Base-by-base conservation (phyloP, 2,888 invertebrate genomes). In the Tinea pellionella region DNA sequence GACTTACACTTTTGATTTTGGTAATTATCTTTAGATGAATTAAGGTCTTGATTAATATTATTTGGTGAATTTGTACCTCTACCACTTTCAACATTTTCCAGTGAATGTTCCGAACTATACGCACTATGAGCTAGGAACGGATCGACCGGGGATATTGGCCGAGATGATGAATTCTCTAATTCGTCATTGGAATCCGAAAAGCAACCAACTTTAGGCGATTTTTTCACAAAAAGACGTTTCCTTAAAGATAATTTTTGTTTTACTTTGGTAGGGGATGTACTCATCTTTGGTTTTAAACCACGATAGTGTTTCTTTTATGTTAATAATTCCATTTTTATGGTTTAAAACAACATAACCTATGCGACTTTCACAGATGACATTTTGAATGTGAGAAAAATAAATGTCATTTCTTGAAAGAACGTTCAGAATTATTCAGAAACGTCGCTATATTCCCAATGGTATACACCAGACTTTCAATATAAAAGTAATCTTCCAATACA, bases 171-270 rank as follows among this genome's bases (percentile, higher is more conserved):
- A 64, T 81, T 83, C 62, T 68, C 70, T 62, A 78, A 79, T 74
- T 86, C 87, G 64, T 85, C 85, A 65, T 80, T 80, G 32, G 85
- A 87, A 71, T 86, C 87, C 60, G 83, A 77, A 74, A 80, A 81
- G 72, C 88, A 88, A 62, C 88, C 88, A 66, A 88, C 88, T 80
- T 85, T 87, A 37, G 88, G 87, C 4, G 88, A 88, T 67, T 88
- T 88, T 69, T 87, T 88, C 60, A 87, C 88, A 66, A 88, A 84
- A 62, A 88, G 66, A 58, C 88, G 78, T 68, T 88, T 88, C 41
- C 88, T 79, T 65, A 88, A 70, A 62, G 88, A 88, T 63, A 88
- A 71, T 67, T 88, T 88, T 67, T 88, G 87, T 70, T 88, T 87
- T 66, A 78, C 65, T 72, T 80, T 83, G 61, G 79, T 83, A 62